A percentile compares a stretch with the other conserved stretches of the same genome.
These are phyloP conservation scores for Papilio dardanus DNA, from an alignment of 1,140 invertebrate species.

Conservation along the genomic window DNA sequence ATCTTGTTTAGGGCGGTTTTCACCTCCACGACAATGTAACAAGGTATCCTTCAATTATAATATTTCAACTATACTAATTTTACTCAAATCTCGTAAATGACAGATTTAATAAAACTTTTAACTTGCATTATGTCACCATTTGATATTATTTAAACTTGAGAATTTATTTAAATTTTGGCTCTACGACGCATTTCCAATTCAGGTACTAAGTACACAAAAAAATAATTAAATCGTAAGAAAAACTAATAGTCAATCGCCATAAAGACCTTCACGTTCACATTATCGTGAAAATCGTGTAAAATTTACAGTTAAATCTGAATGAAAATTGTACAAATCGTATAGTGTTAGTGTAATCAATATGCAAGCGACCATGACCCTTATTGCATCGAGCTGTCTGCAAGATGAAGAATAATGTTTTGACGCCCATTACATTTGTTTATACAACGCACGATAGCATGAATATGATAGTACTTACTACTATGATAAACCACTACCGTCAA, in stretches of 20 bases:
- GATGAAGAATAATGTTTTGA: constrained; percentile 68
- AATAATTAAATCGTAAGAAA: too few relatives aligned
- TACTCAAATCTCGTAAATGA: too few relatives aligned
- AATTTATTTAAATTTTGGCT: too few relatives aligned
- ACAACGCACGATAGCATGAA: constrained; percentile 46
- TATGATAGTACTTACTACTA: not conserved
- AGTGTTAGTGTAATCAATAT: constrained; percentile 61
- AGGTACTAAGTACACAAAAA: too few relatives aligned
- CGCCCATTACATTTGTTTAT: constrained; percentile 52
- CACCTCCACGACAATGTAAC: not conserved
- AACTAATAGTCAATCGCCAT: not conserved
- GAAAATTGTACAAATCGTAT: constrained; percentile 50
- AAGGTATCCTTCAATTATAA: too few relatives aligned
- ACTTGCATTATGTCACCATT: too few relatives aligned
- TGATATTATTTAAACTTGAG: too few relatives aligned
- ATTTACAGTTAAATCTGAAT: not conserved
- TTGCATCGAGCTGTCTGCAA: constrained; percentile 53
- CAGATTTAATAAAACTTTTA: too few relatives aligned
- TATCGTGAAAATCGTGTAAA: not conserved
- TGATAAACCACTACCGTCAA: not conserved
- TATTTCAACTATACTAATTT: too few relatives aligned
- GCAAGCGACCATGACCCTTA: constrained; percentile 62
- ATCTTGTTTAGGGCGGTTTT: not conserved
- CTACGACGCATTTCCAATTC: too few relatives aligned
- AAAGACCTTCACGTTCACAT: not conserved